Percentiles rank a stretch among this genome's conserved stretches.
Conservation (phyloP, 2,888 invertebrate genomes). For the Epinotia nisella region DNA sequence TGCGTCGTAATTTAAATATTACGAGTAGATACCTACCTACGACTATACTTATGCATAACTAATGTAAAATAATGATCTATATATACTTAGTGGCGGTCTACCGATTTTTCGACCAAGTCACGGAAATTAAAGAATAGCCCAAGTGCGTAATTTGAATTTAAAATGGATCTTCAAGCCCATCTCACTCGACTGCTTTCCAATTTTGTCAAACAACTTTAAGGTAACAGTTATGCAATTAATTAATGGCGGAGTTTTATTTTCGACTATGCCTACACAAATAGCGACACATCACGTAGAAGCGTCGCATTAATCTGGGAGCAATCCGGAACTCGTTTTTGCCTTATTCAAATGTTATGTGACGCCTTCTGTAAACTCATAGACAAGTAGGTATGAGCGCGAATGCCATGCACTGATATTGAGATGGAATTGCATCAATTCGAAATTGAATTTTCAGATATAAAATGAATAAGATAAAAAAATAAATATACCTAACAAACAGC, state of each 20-base stretch:
- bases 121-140: background rate
- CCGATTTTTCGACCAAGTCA: background rate
- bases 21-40: too few relatives aligned
- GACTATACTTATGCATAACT: too few relatives aligned
- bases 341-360: background rate
- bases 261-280: background rate
- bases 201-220: conserved; percentile 33
- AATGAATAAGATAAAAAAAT: too few relatives aligned
- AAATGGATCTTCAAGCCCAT: conserved; percentile 32
- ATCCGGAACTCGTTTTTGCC: background rate
- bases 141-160: conserved; percentile 38
- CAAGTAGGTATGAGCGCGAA: too few relatives aligned
- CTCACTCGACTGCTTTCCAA: conserved; percentile 37
- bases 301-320: background rate
- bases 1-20: too few relatives aligned
- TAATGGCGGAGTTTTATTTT: conserved; percentile 13
- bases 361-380: too few relatives aligned
- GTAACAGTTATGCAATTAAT: conserved; percentile 33
- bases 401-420: too few relatives aligned
- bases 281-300: background rate
- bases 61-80: too few relatives aligned
- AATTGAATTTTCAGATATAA: too few relatives aligned
- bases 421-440: too few relatives aligned
- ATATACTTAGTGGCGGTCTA: background rate
- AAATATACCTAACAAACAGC: too few relatives aligned